Evolutionary conservation across 2,113 vertebrate genomes (phyloP).

Genomic region (Corythornis cristatus): DNA sequence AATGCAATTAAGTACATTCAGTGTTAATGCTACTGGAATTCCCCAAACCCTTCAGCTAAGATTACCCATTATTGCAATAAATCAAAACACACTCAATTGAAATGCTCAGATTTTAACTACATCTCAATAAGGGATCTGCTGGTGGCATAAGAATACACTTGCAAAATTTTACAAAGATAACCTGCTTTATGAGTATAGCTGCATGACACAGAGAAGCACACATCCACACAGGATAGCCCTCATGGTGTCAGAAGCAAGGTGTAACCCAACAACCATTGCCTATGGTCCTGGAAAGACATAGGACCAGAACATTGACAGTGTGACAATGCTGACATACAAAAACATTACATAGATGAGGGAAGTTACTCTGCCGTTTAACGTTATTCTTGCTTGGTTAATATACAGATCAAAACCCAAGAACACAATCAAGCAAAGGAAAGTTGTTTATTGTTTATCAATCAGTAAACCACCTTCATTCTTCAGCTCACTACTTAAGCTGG

Average conservation of each 20-base stretch:
- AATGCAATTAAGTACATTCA: neutral
- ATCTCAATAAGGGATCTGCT: neutral
- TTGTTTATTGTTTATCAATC: neutral
- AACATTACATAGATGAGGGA: neutral
- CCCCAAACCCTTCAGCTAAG: neutral
- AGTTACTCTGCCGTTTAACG: neutral
- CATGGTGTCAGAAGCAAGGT: neutral
- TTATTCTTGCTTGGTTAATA: neutral
- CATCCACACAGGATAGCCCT: neutral
- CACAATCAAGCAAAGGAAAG: neutral
- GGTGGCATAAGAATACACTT: neutral
- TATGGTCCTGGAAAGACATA: neutral
- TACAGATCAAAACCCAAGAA: neutral
- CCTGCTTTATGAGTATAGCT: neutral
- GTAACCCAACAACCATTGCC: neutral
- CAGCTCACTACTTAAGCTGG: neutral
- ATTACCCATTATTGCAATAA: neutral
- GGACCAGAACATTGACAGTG: neutral
- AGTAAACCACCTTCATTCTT: neutral
- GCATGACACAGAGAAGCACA: neutral
- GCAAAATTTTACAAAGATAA: neutral
- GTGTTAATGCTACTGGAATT: neutral
- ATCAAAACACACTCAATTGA: neutral
- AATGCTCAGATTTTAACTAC: neutral
- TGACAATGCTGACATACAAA: neutral